Conservation (phyloP, 2,888 invertebrate species). For the Rhopalosiphum nymphaeae region DNA sequence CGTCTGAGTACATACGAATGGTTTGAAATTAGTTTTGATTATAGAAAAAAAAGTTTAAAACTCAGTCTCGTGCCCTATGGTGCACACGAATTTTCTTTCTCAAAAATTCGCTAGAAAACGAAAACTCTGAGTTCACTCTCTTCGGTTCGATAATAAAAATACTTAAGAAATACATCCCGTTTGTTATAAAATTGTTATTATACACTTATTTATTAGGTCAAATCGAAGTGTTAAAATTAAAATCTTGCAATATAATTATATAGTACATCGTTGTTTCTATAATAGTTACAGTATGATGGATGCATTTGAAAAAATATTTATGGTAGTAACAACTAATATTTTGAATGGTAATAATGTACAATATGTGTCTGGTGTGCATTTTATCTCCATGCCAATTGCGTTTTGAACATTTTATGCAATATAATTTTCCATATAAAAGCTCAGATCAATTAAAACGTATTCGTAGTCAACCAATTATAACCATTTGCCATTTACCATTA, state of each 20-base stretch:
- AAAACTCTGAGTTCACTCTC: neutral
- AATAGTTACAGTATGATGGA: neutral
- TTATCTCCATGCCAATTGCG: neutral
- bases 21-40: slow-evolving; percentile 21
- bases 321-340: neutral
- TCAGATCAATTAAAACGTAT: neutral
- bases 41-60: slow-evolving; percentile 29
- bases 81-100: neutral
- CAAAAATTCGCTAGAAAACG: neutral
- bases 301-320: neutral
- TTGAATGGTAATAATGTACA: neutral
- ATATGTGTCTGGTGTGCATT: neutral
- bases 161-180: neutral
- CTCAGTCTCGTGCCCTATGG: neutral
- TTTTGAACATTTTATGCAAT: neutral
- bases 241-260: neutral
- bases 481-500: no score
- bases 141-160: neutral
- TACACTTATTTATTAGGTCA: neutral
- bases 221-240: neutral
- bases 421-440: neutral
- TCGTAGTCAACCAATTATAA: neutral
- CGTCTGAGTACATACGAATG: slow-evolving; percentile 22
- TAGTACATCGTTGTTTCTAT: neutral
- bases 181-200: neutral